Conservation (phyloP, 2,888 invertebrate genomes). For the Drosophila merina region DNA sequence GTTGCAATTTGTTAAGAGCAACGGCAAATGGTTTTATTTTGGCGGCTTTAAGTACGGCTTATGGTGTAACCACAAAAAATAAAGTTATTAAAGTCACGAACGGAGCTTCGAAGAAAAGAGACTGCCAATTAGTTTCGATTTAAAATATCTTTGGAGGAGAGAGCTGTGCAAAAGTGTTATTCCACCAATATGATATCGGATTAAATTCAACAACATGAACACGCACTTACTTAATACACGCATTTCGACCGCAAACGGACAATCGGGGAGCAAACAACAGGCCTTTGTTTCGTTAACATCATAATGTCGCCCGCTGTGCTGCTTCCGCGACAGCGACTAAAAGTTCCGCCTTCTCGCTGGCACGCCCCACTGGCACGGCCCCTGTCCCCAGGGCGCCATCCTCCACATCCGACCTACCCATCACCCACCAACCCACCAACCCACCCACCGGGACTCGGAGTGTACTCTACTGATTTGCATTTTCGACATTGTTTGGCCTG, state of each 20-base stretch:
- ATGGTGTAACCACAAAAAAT: constrained; percentile 46
- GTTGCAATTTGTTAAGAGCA: constrained; percentile 74
- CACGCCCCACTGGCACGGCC: neutral
- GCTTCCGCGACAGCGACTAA: constrained; percentile 39
- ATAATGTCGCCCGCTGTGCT: constrained; percentile 41
- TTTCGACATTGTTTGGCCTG: constrained; percentile 61
- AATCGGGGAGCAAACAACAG: constrained; percentile 29
- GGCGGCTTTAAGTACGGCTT: constrained; percentile 28
- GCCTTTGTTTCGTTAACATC: constrained; percentile 44
- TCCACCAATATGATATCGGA: constrained; percentile 10
- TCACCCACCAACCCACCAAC: constrained; percentile 6
- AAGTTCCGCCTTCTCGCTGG: constrained; percentile 3
- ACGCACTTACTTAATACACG: neutral
- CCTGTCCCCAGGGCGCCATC: neutral
- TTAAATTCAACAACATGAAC: constrained; percentile 23
- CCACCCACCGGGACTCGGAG: constrained; percentile 14
- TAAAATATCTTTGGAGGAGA: neutral
- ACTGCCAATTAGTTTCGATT: neutral
- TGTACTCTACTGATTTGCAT: constrained; percentile 63
- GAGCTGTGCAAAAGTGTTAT: neutral
- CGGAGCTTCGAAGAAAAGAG: neutral
- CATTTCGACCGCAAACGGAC: constrained; percentile 10
- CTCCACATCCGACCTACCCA: constrained; percentile 6
- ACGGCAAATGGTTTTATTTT: constrained; percentile 16
- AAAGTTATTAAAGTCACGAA: constrained; percentile 70